Evolutionary conservation across 2,888 invertebrate genomes (phyloP), one percentile per base, ranked within the genome.

Genomic region (Drosophila nr. perissopoda): DNA sequence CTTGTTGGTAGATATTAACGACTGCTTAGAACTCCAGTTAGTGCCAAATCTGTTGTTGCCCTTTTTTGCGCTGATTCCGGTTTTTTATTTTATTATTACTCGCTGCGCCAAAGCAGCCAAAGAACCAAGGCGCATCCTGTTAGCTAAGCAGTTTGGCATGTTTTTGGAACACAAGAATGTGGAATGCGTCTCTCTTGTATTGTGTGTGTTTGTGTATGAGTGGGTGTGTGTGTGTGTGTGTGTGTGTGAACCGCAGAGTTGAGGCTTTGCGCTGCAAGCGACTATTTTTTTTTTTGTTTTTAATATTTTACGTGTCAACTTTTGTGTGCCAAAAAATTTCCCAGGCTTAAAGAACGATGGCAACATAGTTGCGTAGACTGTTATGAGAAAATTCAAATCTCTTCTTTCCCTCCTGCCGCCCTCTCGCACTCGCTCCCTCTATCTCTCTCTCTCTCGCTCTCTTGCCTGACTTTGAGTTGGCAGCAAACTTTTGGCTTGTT

Each of bases 301-400:
- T 80, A 80, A 85, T 85, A 85, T 85, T 86, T 85, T 86, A 85
- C 86, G 86, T 86, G 85, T 86, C 80, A 86, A 86, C 78, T 83
- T 84, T 83, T 82, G 83, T 76, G 74, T 83, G 85, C 80, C 85
- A 85, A 86, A 70, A 78, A 76, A 75, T 75, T 53, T 66, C 71
- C 54, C 48, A 29, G 64, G 57, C 62, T 25, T 59, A 33, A 68
- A 62, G 76, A 70, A 69, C 67, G 71, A 51, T 48, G 63, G 68
- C 69, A 74, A 82, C 61, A 65, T 68, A 67, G 81, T 81, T 79
- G 79, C 78, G 81, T 79, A 79, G 78, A 46, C 53, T 77, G 64
- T 72, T 81, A 77, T 79, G 78, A 68, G 81, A 48, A 68, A 66
- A 65, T 68, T 54, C 33, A 21, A 25, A 13, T 40, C 25, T 13